Conservation (phyloP, 2,797 vertebrate species). For the Orientallactaga sibirica region DNA sequence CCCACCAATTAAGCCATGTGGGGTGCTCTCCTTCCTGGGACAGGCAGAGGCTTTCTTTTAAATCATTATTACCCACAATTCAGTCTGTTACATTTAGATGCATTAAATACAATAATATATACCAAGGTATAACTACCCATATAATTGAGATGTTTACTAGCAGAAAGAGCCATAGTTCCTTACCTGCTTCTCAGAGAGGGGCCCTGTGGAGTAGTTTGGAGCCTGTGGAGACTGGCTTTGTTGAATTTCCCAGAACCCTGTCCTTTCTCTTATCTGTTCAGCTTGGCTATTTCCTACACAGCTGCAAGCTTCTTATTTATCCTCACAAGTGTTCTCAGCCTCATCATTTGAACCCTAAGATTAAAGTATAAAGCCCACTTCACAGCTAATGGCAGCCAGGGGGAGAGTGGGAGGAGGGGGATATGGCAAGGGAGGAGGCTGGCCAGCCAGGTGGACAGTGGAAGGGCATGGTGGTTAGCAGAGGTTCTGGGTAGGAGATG, state of each 20-base stretch:
- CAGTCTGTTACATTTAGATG: neutral
- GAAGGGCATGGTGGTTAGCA: neutral
- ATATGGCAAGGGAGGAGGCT: neutral
- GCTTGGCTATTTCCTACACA: no score
- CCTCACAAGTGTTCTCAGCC: neutral
- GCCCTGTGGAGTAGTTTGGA: no score
- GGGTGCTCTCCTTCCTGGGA: neutral
- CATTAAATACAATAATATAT: neutral
- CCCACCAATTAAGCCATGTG: no score
- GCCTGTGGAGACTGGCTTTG: no score
- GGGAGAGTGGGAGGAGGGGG: neutral
- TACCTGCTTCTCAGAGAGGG: neutral
- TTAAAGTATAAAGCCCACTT: neutral
- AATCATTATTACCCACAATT: neutral
- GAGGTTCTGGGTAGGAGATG: rapidly evolving
- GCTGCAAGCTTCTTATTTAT: neutral
- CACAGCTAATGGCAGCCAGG: neutral
- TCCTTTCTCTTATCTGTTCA: neutral
- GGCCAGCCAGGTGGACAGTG: no score
- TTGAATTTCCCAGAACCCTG: neutral
- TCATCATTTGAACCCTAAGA: neutral
- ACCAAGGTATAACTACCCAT: neutral
- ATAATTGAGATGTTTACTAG: neutral
- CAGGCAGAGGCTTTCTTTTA: neutral
- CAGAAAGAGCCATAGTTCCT: neutral